phyloP scores from a whole-genome alignment of 2,797 vertebrate species.

The Pipistrellus pipistrellus region DNA sequence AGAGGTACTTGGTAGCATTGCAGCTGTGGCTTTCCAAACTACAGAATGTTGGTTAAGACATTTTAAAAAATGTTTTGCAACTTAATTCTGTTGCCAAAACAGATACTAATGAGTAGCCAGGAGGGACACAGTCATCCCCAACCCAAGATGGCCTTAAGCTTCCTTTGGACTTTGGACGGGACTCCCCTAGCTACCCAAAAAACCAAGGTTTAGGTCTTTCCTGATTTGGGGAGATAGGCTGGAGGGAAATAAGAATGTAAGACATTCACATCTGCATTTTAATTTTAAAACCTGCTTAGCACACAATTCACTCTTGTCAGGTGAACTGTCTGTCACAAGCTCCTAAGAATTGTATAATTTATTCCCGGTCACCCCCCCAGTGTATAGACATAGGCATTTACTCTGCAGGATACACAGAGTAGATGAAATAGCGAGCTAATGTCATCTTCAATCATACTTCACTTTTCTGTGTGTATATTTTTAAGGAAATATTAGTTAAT shows the following conservation, averaged over 20 bases:
- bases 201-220: neutral
- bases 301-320: slow-evolving; percentile 51
- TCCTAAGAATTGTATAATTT: slow-evolving; percentile 35
- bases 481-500: slow-evolving; percentile 1
- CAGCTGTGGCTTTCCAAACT: slow-evolving; percentile 32
- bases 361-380: neutral
- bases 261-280: slow-evolving; percentile 57
- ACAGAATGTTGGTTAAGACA: neutral
- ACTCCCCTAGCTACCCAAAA: neutral
- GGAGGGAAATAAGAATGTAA: slow-evolving; percentile 15
- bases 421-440: slow-evolving; percentile 44
- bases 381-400: slow-evolving; percentile 31
- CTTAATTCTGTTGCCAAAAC: slow-evolving; percentile 27
- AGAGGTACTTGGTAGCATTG: neutral
- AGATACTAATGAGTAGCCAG: slow-evolving; percentile 23
- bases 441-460: slow-evolving; percentile 40
- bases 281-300: slow-evolving; percentile 63
- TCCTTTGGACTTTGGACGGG: neutral
- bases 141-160: neutral
- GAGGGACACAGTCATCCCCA: neutral
- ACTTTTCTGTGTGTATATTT: slow-evolving; percentile 45
- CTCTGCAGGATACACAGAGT: neutral
- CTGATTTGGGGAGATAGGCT: neutral
- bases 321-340: slow-evolving; percentile 8
- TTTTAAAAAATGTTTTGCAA: slow-evolving; percentile 18